phyloP scores from a whole-genome alignment of 2,113 vertebrate species.

The Spilogale gracilis region DNA sequence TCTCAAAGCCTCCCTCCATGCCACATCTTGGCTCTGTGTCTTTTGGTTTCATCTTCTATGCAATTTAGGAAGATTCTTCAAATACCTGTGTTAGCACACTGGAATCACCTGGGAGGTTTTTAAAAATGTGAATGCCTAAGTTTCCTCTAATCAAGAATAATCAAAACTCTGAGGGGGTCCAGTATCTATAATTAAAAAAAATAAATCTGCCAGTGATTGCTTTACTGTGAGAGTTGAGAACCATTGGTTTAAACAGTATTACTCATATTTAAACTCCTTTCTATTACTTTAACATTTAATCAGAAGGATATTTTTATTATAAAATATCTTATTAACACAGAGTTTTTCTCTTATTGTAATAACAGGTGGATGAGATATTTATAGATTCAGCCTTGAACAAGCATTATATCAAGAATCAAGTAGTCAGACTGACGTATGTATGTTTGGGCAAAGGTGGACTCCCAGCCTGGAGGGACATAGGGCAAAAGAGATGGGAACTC shows the following conservation, averaged over 20 bases:
- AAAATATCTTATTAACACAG: slow-evolving; percentile 49
- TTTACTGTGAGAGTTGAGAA: neutral
- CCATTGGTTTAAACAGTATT: neutral
- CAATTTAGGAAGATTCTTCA: neutral
- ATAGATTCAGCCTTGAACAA: slow-evolving; percentile 68
- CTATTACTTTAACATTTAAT: slow-evolving; percentile 49
- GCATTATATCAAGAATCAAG: slow-evolving; percentile 71
- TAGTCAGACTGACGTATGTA: slow-evolving; percentile 77
- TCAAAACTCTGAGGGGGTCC: neutral
- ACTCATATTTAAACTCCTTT: neutral
- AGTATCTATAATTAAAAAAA: neutral
- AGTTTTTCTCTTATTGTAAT: slow-evolving; percentile 38
- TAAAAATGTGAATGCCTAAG: neutral
- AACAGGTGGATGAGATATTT: slow-evolving; percentile 80
- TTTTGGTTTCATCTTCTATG: neutral
- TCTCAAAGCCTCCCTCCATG: neutral
- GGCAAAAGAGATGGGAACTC: neutral
- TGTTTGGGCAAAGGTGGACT: slow-evolving; percentile 28
- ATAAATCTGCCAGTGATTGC: neutral
- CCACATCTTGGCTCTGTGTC: neutral
- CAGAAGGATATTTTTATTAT: neutral
- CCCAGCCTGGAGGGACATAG: neutral
- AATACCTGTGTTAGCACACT: neutral
- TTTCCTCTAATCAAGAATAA: neutral
- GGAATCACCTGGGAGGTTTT: neutral